phyloP scores from a whole-genome alignment of 2,888 invertebrate species.

The Alentia gelatinosa region DNA sequence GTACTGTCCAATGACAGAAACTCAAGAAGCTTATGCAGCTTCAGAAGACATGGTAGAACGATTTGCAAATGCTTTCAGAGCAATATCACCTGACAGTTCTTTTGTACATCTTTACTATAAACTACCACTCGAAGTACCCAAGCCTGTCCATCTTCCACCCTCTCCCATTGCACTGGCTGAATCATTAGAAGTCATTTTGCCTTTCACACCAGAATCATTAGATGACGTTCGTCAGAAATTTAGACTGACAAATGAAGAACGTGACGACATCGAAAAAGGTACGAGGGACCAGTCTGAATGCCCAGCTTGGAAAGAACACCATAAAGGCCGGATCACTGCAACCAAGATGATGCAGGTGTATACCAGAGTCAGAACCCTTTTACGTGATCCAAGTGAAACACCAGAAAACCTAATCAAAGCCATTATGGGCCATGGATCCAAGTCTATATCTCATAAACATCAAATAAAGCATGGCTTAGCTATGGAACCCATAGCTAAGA shows the following conservation, averaged over 20 bases:
- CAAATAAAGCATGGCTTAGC: background rate
- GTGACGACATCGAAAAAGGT: background rate
- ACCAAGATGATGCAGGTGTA: background rate
- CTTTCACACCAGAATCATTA: background rate
- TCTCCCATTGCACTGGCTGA: background rate
- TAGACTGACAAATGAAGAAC: background rate
- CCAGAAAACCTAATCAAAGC: background rate
- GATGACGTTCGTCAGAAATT: background rate
- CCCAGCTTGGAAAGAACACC: background rate
- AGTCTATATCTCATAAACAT: background rate
- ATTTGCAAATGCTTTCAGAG: background rate
- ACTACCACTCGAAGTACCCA: background rate
- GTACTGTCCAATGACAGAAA: background rate
- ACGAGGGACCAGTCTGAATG: background rate
- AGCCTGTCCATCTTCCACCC: background rate
- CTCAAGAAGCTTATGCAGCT: background rate
- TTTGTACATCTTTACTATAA: background rate
- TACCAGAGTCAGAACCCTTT: background rate
- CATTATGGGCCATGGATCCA: background rate
- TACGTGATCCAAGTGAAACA: background rate
- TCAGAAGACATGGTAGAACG: background rate
- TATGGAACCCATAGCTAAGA: background rate
- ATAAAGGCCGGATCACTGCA: background rate
- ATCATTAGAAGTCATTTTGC: background rate
- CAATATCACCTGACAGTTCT: background rate